Evolutionary conservation across 2,888 invertebrate species (phyloP).

Genomic region (Pseudanteris insignis): DNA sequence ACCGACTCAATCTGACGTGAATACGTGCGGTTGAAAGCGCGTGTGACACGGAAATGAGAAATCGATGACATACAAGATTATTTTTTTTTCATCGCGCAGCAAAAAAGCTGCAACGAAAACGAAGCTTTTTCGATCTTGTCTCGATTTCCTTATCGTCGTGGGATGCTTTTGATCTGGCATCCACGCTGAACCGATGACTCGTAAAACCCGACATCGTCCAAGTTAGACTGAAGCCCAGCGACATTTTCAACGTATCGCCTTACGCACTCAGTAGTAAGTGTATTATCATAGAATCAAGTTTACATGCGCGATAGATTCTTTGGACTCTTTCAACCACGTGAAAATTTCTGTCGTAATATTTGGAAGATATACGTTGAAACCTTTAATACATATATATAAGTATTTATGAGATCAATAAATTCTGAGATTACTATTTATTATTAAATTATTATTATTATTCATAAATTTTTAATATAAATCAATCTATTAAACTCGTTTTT

Average conservation of each 20-base stretch:
- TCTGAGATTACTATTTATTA: too few species aligned
- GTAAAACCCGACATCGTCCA: slow-evolving; percentile 22
- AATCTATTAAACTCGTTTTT: too few species aligned
- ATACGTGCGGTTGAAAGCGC: slow-evolving; percentile 15
- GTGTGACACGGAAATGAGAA: slow-evolving; percentile 33
- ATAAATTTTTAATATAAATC: too few species aligned
- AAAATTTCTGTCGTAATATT: too few species aligned
- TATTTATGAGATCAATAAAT: too few species aligned
- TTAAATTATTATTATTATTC: too few species aligned
- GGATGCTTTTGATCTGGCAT: slow-evolving; percentile 31
- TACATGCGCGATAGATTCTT: slow-evolving; percentile 11
- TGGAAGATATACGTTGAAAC: too few species aligned
- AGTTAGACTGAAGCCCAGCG: slow-evolving; percentile 3
- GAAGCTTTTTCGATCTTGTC: slow-evolving; percentile 39
- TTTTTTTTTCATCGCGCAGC: slow-evolving; percentile 6
- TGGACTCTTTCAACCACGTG: slow-evolving; percentile 1
- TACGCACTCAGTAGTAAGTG: slow-evolving; percentile 19
- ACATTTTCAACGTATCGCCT: slow-evolving; percentile 6
- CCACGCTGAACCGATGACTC: slow-evolving; percentile 28
- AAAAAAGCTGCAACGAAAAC: slow-evolving; percentile 16
- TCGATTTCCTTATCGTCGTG: slow-evolving; percentile 42
- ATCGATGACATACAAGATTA: slow-evolving; percentile 30
- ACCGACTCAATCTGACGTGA: slow-evolving; percentile 14
- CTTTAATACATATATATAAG: too few species aligned
- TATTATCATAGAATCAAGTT: slow-evolving; percentile 20